A percentile compares a stretch with the other conserved stretches of the same genome.
Evolutionary conservation across 2,888 invertebrate species (phyloP).

Genomic region (Erebia epiphron): DNA sequence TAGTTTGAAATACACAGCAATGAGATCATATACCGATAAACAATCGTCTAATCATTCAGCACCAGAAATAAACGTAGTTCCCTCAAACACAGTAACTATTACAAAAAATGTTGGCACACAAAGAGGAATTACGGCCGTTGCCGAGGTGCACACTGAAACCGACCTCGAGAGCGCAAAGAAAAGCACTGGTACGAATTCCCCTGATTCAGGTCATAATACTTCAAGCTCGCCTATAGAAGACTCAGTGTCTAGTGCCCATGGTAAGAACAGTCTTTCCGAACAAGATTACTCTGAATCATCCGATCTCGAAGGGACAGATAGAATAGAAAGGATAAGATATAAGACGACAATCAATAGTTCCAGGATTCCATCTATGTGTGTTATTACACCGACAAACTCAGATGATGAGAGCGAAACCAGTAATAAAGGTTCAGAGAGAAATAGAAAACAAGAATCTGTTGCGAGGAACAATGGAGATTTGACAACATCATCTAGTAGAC

Average conservation of each 20-base stretch:
- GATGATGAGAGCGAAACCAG: constrained; percentile 89
- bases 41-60: constrained; percentile 64
- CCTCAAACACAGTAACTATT: constrained; percentile 67
- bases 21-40: constrained; percentile 65
- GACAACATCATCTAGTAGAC: constrained; percentile 58
- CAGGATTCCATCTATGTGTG: constrained; percentile 95
- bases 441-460: constrained; percentile 48
- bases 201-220: constrained; percentile 91
- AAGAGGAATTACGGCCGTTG: constrained; percentile 84
- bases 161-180: constrained; percentile 77
- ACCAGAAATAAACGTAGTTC: constrained; percentile 64
- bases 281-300: constrained; percentile 94
- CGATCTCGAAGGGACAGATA: constrained; percentile 93
- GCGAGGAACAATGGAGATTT: constrained; percentile 43
- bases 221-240: constrained; percentile 90
- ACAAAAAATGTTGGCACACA: constrained; percentile 70
- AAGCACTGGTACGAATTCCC: constrained; percentile 87
- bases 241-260: constrained; percentile 88
- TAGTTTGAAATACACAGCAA: constrained; percentile 66
- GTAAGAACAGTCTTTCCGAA: constrained; percentile 87
- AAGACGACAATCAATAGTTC: constrained; percentile 94
- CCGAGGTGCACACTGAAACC: constrained; percentile 79
- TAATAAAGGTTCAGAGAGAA: constrained; percentile 57
- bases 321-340: constrained; percentile 92
- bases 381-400: constrained; percentile 93